Base-by-base conservation (phyloP, 1,140 invertebrate species). In the Megalonaias nervosa region DNA sequence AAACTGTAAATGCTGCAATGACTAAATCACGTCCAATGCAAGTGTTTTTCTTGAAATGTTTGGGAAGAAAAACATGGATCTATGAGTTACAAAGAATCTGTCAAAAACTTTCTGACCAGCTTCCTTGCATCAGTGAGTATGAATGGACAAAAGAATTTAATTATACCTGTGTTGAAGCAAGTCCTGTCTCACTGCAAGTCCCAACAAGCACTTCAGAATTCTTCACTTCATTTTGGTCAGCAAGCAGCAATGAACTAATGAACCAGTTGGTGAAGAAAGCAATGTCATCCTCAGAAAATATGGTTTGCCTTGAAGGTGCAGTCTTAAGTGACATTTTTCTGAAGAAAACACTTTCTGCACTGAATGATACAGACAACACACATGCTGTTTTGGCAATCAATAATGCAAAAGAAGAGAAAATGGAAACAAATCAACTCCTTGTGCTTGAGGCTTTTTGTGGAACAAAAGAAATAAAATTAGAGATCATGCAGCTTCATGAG, bases 311-410 rank as follows among this genome's bases (percentile, higher is more conserved):
- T 38, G 19, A 62, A 13, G 58, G 68, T 65, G 2, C 66, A 57
- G 62, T 57, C 57, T 26, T 70, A 59, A 64, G 58, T 6, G 67
- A 76, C 56, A 70, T 56, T 56, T 76, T 64, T 61, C 14, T 68
- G 16, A 19, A 57, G 26, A 61, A 23, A 61, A 58, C 69, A 26
- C 31, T 31, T 26, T 21, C n/a, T 23, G 26, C 57, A 23, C 55
- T 26, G 26, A 26, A 26, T 26, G 74, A 76, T 55, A 70, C 31
- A 55, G 59, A 23, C 4, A 76, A 31, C 19, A 69, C 9, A 6
- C 26, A 17, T 38, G 74, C 67, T 16, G 15, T 12, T 15, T 2
- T 61, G 57, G 48, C 69, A 67, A 31, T 23, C 23, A 67, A 23
- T 67, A 38, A 38, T 19, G n/a, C 11, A 38, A 67, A 31, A 1